Evolutionary conservation across 2,797 vertebrate species (phyloP).

Genomic region (Clangula hyemalis): DNA sequence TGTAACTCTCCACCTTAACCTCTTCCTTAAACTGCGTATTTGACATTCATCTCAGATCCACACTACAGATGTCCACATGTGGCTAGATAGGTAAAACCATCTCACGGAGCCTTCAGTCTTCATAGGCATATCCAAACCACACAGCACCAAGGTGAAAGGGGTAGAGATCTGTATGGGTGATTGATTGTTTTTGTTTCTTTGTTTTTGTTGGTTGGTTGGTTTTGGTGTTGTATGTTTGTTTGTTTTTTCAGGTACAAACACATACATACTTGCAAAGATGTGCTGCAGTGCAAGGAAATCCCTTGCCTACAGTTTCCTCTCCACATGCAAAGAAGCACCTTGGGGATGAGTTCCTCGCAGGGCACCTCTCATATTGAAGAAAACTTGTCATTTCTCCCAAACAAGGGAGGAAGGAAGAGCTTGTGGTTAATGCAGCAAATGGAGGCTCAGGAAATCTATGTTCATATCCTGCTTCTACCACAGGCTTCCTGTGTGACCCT

Average conservation of each 20-base stretch:
- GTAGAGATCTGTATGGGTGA: neutral
- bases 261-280: neutral
- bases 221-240: too few species aligned
- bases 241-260: neutral
- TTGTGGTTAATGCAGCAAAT: constrained; percentile 51
- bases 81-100: neutral
- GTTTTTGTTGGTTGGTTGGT: too few species aligned
- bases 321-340: neutral
- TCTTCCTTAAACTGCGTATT: neutral
- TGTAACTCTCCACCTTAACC: neutral
- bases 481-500: constrained; percentile 60
- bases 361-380: neutral
- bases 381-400: constrained; percentile 51
- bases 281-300: neutral
- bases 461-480: constrained; percentile 68
- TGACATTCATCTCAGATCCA: neutral
- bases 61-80: neutral
- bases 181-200: neutral
- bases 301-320: neutral
- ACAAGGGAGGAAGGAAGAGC: constrained; percentile 58
- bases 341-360: neutral
- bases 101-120: neutral
- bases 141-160: neutral
- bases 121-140: neutral
- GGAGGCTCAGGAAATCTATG: constrained; percentile 68